Evolutionary conservation across 2,888 invertebrate species (phyloP).

Genomic region (Tupiocoris notatus): DNA sequence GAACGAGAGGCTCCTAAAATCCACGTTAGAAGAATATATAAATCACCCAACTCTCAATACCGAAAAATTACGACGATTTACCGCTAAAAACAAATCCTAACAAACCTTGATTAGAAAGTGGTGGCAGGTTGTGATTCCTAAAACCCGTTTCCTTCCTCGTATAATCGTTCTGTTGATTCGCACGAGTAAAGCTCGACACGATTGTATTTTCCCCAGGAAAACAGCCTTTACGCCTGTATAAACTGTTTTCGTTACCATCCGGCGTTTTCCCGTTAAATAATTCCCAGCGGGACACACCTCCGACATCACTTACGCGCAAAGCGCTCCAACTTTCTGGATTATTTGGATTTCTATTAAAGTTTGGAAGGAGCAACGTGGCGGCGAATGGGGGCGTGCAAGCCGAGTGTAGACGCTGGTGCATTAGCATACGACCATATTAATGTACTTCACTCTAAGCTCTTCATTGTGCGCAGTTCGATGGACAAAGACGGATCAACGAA

Average conservation of each 20-base stretch:
- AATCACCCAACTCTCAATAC: no score
- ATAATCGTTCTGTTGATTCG: no score
- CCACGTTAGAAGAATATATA: no score
- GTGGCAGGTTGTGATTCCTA: no score
- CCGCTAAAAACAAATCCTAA: no score
- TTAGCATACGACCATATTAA: slow-evolving; percentile 7
- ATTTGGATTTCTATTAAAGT: slow-evolving; percentile 11
- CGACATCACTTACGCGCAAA: background rate
- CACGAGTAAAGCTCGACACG: no score
- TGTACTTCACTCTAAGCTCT: background rate
- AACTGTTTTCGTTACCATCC: background rate
- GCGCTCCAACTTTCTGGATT: background rate
- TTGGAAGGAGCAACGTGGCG: background rate
- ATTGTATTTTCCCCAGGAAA: no score
- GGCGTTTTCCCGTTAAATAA: background rate
- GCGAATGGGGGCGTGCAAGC: background rate
- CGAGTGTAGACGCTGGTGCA: background rate
- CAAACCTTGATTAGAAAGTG: no score
- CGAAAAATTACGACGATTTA: no score
- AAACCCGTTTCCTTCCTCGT: no score
- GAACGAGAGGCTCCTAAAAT: no score
- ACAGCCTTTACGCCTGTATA: background rate
- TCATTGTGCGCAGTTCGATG: background rate
- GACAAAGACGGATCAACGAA: background rate
- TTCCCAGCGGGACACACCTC: background rate